Evolutionary conservation across 2,113 vertebrate genomes (phyloP), one percentile per base, ranked within the genome.

Genomic region (Pelecanoides urinatrix): DNA sequence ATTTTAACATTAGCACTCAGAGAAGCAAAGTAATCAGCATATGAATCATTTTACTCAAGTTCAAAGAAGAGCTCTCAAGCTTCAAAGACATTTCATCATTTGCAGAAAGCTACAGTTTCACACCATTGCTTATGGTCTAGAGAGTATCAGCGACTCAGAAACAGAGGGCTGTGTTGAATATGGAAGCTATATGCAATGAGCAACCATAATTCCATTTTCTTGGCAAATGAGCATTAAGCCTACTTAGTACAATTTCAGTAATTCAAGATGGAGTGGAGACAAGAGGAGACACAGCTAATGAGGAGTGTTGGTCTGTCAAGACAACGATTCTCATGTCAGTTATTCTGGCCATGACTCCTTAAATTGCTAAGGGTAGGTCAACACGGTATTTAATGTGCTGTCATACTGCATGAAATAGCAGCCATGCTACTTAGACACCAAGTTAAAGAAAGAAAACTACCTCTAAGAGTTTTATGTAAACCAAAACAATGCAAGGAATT

Each of bases 341-440:
- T 94, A 65, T 59, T 82, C 50, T 47, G 29, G 26, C 50, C 70
- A 32, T 7, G 62, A 95, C 58, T 87, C 86, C 89, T 94, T 92
- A 94, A 86, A 26, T 95, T 90, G 29, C 47, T 70, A 94, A 95
- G 45, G 76, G 84, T 81, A 96, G 83, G 53, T 67, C 21, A 91
- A 75, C 34, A 53, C 59, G 40, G 63, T 94, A 79, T 93, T 96
- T 92, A 95, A 86, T 92, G 85, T 90, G 40, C 52, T 90, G 61
- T 76, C 92, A 50, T 34, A 78, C 61, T 27, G 17, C 53, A 81
- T 6, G 34, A 96, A 96, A 90, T 49, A 90, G 49, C 78, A 65
- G 47, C 59, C 83, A 29, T 78, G 55, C 74, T 95, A 90, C 77
- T 95, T 74, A 83, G 65, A 85, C 75, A 89, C 42, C 73, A 97